Percentiles rank a stretch among this genome's conserved stretches.
phyloP scores from a whole-genome alignment of 2,888 invertebrate species.

The Aphodius sticticus region DNA sequence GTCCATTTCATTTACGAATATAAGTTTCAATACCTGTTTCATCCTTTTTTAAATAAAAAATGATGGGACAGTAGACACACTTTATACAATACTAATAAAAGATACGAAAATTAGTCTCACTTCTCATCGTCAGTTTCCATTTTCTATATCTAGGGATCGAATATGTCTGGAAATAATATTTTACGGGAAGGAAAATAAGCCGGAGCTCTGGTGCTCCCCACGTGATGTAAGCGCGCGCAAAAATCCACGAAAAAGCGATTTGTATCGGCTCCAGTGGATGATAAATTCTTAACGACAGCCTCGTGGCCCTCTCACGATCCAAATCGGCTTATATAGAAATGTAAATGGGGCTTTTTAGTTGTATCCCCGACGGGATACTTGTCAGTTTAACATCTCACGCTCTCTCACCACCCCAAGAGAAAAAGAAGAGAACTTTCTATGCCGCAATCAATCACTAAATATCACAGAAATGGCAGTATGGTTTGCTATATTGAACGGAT shows the following conservation, averaged over 20 bases:
- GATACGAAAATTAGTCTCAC: no score
- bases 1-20: no score
- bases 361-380: not conserved
- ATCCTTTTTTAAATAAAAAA: no score
- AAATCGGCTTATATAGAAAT: slow-evolving; percentile 28
- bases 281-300: slow-evolving; percentile 33
- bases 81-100: no score
- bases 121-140: not conserved
- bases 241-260: slow-evolving; percentile 22
- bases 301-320: slow-evolving; percentile 24
- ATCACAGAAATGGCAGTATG: not conserved
- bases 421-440: not conserved
- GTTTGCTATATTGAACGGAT: not conserved
- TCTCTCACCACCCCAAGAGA: slow-evolving; percentile 35
- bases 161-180: not conserved
- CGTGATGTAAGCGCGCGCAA: not conserved
- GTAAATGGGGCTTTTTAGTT: slow-evolving; percentile 31
- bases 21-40: no score
- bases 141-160: not conserved
- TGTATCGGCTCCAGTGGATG: slow-evolving; percentile 32
- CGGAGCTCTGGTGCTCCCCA: not conserved
- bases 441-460: not conserved
- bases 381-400: not conserved
- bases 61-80: no score
- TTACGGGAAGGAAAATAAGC: not conserved